phyloP scores from a whole-genome alignment of 23 tunicate genomes.

The Ascidia mentula region DNA sequence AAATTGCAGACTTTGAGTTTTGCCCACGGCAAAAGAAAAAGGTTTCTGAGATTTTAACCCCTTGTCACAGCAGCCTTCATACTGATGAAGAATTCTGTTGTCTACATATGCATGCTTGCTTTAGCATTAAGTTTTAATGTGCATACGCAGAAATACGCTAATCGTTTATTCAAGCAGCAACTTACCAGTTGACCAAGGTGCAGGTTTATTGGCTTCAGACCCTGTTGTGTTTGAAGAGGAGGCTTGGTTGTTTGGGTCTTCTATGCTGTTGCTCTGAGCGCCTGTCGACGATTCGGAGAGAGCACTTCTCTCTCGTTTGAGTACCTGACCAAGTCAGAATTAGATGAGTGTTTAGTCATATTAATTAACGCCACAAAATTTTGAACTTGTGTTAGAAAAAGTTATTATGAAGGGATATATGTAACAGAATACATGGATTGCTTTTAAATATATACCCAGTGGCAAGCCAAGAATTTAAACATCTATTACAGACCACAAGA shows the following conservation, averaged over 20 bases:
- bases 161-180: too few species aligned
- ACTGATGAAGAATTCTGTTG: too few species aligned
- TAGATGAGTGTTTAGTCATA: neutral
- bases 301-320: slow-evolving; percentile 59
- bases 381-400: neutral
- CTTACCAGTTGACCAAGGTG: slow-evolving; percentile 64
- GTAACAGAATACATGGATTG: neutral
- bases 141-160: too few species aligned
- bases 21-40: too few species aligned
- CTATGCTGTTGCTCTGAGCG: neutral
- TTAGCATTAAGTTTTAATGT: too few species aligned
- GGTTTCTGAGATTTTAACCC: too few species aligned
- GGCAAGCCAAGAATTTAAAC: too few species aligned
- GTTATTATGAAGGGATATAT: neutral
- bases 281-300: slow-evolving; percentile 46
- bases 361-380: too few species aligned
- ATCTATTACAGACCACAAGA: too few species aligned
- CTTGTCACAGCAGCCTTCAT: too few species aligned
- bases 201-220: neutral
- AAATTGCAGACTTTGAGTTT: too few species aligned
- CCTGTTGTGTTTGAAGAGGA: slow-evolving; percentile 30
- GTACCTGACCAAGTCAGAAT: slow-evolving; percentile 24
- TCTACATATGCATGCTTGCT: too few species aligned
- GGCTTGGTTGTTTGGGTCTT: neutral
- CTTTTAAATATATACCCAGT: neutral